Conservation (phyloP, 92 coral and sea anemone genomes). For the Zoanthus gigantus region DNA sequence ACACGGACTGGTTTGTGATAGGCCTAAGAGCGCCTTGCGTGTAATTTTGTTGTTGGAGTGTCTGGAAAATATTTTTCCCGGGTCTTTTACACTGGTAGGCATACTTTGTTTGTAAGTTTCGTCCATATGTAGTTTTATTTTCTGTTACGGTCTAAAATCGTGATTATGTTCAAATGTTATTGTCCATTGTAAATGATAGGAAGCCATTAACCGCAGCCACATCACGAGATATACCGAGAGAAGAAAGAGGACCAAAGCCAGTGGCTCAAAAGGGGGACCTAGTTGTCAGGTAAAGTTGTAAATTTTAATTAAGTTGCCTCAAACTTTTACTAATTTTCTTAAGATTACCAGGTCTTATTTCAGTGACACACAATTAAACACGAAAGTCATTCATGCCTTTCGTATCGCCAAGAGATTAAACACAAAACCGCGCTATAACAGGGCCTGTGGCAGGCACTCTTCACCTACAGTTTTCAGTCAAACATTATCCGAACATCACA, state of each 20-base stretch:
- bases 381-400: conserved; percentile 8
- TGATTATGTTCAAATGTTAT: conserved; percentile 8
- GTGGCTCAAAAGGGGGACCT: conserved; percentile 38
- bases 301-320: conserved; percentile 4
- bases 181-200: conserved; percentile 35
- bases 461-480: conserved; percentile 10
- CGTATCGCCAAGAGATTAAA: conserved; percentile 7
- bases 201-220: conserved; percentile 56
- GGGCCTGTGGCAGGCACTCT: conserved; percentile 14
- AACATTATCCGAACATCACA: not conserved
- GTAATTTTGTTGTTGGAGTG: conserved; percentile 28
- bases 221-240: conserved; percentile 48
- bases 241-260: conserved; percentile 58
- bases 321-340: conserved; percentile 8
- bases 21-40: conserved; percentile 13
- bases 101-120: conserved; percentile 28
- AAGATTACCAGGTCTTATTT: conserved; percentile 6
- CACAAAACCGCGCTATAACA: conserved; percentile 14
- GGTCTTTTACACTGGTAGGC: conserved; percentile 37
- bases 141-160: conserved; percentile 4
- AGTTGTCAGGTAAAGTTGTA: conserved; percentile 35
- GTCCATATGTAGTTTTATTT: conserved; percentile 12
- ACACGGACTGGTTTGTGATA: conserved; percentile 27
- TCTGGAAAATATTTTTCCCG: conserved; percentile 25
- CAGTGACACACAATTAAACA: conserved; percentile 13